Base-by-base conservation (phyloP, 2,888 invertebrate genomes). In the Coremacera marginata region DNA sequence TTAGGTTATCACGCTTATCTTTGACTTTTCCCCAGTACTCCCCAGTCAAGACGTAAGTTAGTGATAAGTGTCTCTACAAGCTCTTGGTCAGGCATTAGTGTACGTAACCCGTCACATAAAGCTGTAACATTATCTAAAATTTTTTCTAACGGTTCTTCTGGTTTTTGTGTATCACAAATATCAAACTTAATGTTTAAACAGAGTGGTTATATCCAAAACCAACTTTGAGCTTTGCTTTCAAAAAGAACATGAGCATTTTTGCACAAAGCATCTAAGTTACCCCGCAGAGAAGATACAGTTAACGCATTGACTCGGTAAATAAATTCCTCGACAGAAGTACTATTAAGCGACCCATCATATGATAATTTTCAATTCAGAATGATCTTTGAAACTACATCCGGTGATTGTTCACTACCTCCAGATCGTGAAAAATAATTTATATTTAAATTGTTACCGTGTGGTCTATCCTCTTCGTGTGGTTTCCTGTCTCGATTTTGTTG, bases 121-220 rank as follows among this genome's bases (percentile, higher is more conserved):
- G 65, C 19, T 14, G 49, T 51, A 25, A 76, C 37, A n/a, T 16
- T 37, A 9, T 75, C 60, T n/a, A 68, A 75, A 19, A 60, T 70
- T 16, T 31, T 25, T 5, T 76, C 76, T 22, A 76, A 70, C 9
- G 60, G 14, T 16, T 72, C 72, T 22, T 49, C 44, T 5, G 57
- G n/a, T 34, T 65, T 77, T n/a, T 72, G 25, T 67, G 14, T 52
- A 79, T 19, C 76, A 63, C 7, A 70, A 71, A 5, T 49, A n/a
- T 75, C 76, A 76, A 7, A 16, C 51, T 7, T 31, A 77, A 44
- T n/a, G 22, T 16, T 8, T 51, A 5, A 1, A 77, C 60, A 0
- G 77, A 57, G 3, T 71, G 70, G 31, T 78, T 74, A 76, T 4
- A 71, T 57, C 78, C 78, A 78, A 37, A 78, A 78, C 75, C 75